phyloP scores from a whole-genome alignment of 2,888 invertebrate species.

The Agrilus mali region DNA sequence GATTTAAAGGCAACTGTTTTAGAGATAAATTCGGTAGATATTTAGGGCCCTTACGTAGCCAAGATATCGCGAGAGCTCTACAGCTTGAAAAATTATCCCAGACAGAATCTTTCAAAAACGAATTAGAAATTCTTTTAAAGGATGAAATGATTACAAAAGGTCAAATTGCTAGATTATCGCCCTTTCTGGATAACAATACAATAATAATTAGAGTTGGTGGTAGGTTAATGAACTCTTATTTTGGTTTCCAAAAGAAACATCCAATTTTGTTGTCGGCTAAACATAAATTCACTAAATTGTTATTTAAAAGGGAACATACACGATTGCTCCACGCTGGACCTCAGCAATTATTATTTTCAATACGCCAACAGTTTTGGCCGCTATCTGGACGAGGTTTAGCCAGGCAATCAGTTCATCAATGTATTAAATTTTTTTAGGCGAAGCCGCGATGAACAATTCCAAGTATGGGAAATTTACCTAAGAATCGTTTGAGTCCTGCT shows the following conservation, averaged over 20 bases:
- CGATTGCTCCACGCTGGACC: constrained; percentile 5
- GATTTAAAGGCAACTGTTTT: too few species aligned
- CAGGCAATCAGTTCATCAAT: constrained; percentile 9
- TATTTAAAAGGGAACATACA: constrained; percentile 1
- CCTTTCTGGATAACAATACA: too few species aligned
- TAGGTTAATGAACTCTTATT: constrained; percentile 4
- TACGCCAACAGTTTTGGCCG: constrained; percentile 12
- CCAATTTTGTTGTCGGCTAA: constrained; percentile 8
- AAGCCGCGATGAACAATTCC: constrained; percentile 6
- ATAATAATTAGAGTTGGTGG: constrained; percentile 11
- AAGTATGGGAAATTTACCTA: constrained; percentile 17
- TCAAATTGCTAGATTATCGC: too few species aligned
- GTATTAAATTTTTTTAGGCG: constrained; percentile 9
- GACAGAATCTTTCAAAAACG: too few species aligned
- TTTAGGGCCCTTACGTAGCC: too few species aligned
- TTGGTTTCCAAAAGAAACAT: constrained; percentile 7
- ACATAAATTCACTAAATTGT: constrained; percentile 1
- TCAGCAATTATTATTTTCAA: not conserved
- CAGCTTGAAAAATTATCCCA: too few species aligned
- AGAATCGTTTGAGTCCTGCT: constrained; percentile 5
- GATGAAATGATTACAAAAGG: too few species aligned
- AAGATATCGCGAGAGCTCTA: too few species aligned
- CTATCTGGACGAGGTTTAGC: constrained; percentile 11
- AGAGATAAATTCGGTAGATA: too few species aligned
- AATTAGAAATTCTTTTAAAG: too few species aligned